Percentiles rank a stretch among this genome's conserved stretches.
Conservation (phyloP, 2,888 invertebrate genomes). For the Andrena minutula region DNA sequence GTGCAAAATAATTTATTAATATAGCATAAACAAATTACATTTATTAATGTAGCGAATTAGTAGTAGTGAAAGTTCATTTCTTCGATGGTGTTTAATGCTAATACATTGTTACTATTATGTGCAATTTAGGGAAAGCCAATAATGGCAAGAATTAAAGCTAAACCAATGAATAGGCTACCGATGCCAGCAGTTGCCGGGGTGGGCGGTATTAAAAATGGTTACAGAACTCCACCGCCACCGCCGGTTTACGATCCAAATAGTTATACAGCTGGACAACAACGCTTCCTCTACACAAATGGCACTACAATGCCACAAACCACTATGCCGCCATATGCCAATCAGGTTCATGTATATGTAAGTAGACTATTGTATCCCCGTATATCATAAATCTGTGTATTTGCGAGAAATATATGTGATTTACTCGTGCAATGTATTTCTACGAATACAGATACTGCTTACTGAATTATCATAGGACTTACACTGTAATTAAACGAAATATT, state of each 20-base stretch:
- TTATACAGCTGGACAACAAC: slow-evolving; percentile 87
- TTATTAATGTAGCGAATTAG: background rate
- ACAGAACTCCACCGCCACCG: slow-evolving; percentile 88
- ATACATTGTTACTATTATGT: slow-evolving; percentile 46
- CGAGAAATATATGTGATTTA: background rate
- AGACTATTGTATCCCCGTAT: background rate
- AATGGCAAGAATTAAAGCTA: slow-evolving; percentile 95
- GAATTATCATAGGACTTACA: background rate
- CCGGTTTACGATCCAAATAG: slow-evolving; percentile 87
- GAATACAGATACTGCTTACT: background rate
- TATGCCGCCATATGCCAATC: slow-evolving; percentile 87
- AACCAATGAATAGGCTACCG: slow-evolving; percentile 90
- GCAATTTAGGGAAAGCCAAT: slow-evolving; percentile 90
- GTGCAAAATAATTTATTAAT: background rate
- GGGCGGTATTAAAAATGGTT: slow-evolving; percentile 89
- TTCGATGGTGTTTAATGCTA: slow-evolving; percentile 4
- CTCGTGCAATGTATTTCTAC: slow-evolving; percentile 1
- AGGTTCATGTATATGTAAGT: slow-evolving; percentile 89
- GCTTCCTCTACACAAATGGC: slow-evolving; percentile 88
- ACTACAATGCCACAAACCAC: slow-evolving; percentile 87
- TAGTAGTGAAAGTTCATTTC: background rate
- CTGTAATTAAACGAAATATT: background rate
- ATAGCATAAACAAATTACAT: background rate
- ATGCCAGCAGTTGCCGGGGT: slow-evolving; percentile 86
- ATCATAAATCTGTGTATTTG: background rate